These are phyloP conservation scores for Drosophila leontia DNA, from an alignment of 1,140 invertebrate genomes.

Conservation along the genomic window DNA sequence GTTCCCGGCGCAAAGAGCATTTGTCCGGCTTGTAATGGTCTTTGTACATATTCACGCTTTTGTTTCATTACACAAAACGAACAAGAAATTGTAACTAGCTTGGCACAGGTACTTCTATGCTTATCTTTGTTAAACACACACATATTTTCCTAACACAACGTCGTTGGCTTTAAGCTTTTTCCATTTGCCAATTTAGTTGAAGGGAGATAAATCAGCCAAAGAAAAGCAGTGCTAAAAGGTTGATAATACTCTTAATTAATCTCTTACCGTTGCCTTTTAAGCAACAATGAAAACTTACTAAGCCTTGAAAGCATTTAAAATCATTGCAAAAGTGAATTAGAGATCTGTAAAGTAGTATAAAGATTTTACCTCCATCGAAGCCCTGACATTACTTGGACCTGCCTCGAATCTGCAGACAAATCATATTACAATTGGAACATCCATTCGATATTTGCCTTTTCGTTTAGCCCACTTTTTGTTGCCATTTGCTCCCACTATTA, in stretches of 20 bases:
- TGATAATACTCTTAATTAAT: not conserved
- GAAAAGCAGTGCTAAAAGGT: not conserved
- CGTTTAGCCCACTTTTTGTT: conserved; percentile 37
- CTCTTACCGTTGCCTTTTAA: too few relatives aligned
- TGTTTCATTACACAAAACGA: conserved; percentile 37
- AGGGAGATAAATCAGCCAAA: conserved; percentile 13
- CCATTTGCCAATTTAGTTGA: not conserved
- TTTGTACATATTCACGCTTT: conserved; percentile 60
- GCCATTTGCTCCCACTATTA: conserved; percentile 9
- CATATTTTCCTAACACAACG: conserved; percentile 19
- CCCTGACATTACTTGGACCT: conserved; percentile 30
- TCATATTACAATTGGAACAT: conserved; percentile 33
- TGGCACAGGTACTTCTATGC: conserved; percentile 52
- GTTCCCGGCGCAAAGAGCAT: conserved; percentile 24
- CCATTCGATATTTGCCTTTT: conserved; percentile 33
- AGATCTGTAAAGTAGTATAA: too few relatives aligned
- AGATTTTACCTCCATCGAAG: not conserved
- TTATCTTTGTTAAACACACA: conserved; percentile 47
- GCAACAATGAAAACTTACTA: not conserved
- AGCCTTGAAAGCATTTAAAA: not conserved
- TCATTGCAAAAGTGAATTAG: not conserved
- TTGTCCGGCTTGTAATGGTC: conserved; percentile 30
- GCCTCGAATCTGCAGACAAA: conserved; percentile 2
- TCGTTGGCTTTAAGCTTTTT: conserved; percentile 17
- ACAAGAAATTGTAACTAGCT: conserved; percentile 26